These are phyloP conservation scores for Tetanocera ferruginea DNA, from an alignment of 2,888 invertebrate species.

Conservation along the genomic window DNA sequence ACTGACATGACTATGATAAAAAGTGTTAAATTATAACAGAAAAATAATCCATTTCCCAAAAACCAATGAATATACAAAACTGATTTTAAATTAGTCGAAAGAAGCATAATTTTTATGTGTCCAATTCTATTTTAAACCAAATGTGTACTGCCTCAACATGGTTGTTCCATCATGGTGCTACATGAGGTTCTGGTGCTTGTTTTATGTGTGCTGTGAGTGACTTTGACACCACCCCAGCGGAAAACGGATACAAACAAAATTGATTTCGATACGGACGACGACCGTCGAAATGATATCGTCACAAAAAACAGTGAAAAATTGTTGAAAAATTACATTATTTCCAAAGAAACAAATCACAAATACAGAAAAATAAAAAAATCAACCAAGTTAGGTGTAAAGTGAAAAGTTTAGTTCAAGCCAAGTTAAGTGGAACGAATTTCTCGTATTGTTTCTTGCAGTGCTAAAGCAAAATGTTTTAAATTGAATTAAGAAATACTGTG, in stretches of 20 bases:
- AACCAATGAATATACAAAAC: neutral
- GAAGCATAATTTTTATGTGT: neutral
- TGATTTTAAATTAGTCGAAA: neutral
- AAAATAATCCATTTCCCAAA: constrained; percentile 10
- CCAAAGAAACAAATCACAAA: constrained; percentile 1
- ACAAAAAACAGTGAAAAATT: constrained; percentile 12
- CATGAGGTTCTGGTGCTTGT: constrained; percentile 31
- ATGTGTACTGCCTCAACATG: neutral
- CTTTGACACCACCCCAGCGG: constrained; percentile 49
- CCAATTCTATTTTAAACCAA: neutral
- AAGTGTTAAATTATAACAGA: neutral
- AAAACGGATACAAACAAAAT: constrained; percentile 54
- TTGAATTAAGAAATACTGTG: neutral
- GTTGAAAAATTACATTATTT: neutral
- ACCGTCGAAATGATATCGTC: constrained; percentile 29
- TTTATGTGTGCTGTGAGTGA: constrained; percentile 31
- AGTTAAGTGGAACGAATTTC: neutral
- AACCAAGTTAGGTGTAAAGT: neutral
- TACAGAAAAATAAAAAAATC: neutral
- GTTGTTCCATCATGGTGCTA: constrained; percentile 25
- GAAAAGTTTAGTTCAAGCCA: neutral
- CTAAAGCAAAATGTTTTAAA: no score
- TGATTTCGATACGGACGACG: constrained; percentile 49
- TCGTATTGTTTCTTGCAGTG: no score
- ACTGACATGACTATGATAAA: neutral